Evolutionary conservation across 2,797 vertebrate species (phyloP).

Genomic region (Phalanger gymnotis): DNA sequence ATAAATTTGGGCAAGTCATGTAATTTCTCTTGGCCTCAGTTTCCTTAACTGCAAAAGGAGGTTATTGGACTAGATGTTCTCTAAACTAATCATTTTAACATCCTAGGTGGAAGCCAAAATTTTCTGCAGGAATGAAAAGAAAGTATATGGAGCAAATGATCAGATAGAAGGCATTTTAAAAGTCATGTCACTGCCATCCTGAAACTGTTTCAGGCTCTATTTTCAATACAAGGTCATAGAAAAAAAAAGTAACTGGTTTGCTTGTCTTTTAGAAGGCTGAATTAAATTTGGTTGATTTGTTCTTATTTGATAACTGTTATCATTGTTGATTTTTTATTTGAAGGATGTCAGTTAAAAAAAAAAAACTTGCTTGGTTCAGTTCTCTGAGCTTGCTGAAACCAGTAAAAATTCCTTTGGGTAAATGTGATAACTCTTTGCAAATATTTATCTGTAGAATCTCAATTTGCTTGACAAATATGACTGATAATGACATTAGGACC

Average conservation of each 20-base stretch:
- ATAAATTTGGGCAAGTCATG: not conserved
- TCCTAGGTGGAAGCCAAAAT: not conserved
- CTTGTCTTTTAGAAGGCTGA: constrained; percentile 9
- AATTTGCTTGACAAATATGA: constrained; percentile 41
- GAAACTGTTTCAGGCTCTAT: constrained; percentile 8
- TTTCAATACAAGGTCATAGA: constrained; percentile 16
- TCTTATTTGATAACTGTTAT: constrained; percentile 65
- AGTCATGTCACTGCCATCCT: not conserved
- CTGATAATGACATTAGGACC: not conserved
- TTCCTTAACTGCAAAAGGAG: not conserved
- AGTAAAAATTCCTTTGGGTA: constrained; percentile 48
- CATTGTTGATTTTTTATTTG: constrained; percentile 48
- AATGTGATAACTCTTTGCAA: constrained; percentile 66
- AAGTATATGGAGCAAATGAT: not conserved
- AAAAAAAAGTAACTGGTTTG: constrained; percentile 37
- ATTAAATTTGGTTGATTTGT: constrained; percentile 18
- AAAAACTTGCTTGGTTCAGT: constrained; percentile 46
- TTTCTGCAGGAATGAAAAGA: not conserved
- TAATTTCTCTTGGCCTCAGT: not conserved
- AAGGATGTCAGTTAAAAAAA: constrained; percentile 20
- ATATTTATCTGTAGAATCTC: constrained; percentile 66
- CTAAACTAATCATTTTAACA: not conserved
- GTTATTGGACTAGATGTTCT: not conserved
- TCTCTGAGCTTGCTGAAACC: constrained; percentile 41
- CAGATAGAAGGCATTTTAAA: not conserved